Evolutionary conservation across 1,140 invertebrate species (phyloP), one percentile per base, ranked within the genome.

Genomic region (Acromyrmex charruanus): DNA sequence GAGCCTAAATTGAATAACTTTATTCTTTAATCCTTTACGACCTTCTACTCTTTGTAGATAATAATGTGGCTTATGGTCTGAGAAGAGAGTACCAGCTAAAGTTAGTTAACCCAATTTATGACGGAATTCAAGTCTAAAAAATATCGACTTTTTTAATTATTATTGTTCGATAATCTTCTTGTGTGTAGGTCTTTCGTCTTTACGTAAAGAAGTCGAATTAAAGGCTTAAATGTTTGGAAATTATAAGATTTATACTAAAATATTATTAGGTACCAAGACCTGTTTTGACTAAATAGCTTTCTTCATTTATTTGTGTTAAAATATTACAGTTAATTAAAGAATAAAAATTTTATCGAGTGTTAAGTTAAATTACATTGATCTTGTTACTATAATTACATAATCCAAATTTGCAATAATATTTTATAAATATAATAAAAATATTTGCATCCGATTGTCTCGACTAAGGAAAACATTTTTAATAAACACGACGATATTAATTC

Each of bases 1-100:
- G 10, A 9, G 39, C 9, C 1, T 77, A 49, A 79, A 31, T 21
- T 18, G 7, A 28, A 28, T n/a, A 65, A 65, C 10, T 79, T 49
- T 66, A 39, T 66, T 77, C 77, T 79, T 51, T 28, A 51, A 18
- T 21, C 7, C 59, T 77, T 79, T 79, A 25, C 12, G 53, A 7
- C 35, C 35, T 75, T 75, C n/a, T 49, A 44, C 6, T 1, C 59
- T 66, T 66, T 79, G n/a, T 49, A 16, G 58, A 65, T 77, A 65
- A 65, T 44, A 63, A 5, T 2, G 7, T 21, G 12, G 59, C 25
- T 79, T 79, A 66, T 49, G 18, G 18, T 66, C 2, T 66, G 16
- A 49, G 9, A 44, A 44, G n/a, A 63, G 74, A n/a, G 12, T 51
- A 69, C 49, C 16, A 53, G 44, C 25, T 72, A 72, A 74, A 77